Percentiles rank a stretch among this genome's conserved stretches.
phyloP scores from a whole-genome alignment of 2,888 invertebrate species.

The Tenthredo livida region DNA sequence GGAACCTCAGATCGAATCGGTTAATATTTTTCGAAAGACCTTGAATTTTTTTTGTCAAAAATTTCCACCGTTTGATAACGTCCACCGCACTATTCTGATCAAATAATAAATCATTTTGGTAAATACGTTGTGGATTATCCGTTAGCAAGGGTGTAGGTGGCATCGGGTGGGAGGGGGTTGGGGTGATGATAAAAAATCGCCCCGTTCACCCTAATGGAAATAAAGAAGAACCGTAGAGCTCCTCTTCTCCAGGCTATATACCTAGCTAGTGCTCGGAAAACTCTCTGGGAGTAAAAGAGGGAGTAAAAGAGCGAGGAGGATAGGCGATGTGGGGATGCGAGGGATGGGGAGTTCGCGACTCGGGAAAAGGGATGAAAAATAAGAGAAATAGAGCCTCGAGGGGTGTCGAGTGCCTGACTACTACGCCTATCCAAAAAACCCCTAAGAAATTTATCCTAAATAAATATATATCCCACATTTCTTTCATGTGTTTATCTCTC shows the following conservation, averaged over 20 bases:
- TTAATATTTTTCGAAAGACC: too few species aligned
- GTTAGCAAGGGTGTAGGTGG: background rate
- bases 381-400: constrained; percentile 62
- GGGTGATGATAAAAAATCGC: constrained; percentile 66
- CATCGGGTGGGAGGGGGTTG: background rate
- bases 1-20: too few species aligned
- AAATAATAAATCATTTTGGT: constrained; percentile 30
- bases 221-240: constrained; percentile 62
- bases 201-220: constrained; percentile 65
- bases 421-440: constrained; percentile 16
- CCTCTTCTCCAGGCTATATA: background rate
- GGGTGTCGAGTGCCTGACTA: constrained; percentile 44
- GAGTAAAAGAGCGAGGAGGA: constrained; percentile 47
- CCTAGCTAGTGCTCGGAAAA: background rate
- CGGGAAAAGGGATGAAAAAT: constrained; percentile 22
- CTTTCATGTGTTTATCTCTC: background rate
- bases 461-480: constrained; percentile 68
- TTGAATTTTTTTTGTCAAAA: too few species aligned
- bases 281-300: constrained; percentile 14
- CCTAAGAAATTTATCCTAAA: constrained; percentile 65
- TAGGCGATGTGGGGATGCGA: background rate
- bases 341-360: background rate
- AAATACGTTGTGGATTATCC: constrained; percentile 29
- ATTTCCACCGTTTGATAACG: background rate
- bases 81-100: background rate